These are phyloP conservation scores for Sialia sialis DNA, from an alignment of 2,113 vertebrate genomes.

Conservation along the genomic window DNA sequence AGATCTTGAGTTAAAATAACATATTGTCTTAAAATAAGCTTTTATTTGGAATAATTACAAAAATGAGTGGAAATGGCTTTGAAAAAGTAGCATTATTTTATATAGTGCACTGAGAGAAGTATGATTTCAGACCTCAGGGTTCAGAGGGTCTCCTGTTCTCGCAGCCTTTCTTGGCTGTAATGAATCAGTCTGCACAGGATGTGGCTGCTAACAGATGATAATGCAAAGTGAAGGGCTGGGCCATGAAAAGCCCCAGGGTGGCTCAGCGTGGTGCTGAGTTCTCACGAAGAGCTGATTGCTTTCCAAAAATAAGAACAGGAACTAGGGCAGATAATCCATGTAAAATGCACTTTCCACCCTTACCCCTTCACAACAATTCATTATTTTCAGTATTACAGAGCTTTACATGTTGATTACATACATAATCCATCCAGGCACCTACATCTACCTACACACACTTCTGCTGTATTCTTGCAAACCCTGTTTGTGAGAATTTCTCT, in stretches of 20 bases:
- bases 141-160: conserved; percentile 34
- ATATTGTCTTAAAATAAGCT: background rate
- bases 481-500: background rate
- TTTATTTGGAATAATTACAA: background rate
- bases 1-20: background rate
- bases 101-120: background rate
- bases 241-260: conserved; percentile 62
- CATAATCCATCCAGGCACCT: background rate
- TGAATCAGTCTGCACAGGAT: conserved; percentile 63
- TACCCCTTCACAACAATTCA: conserved; percentile 6
- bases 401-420: background rate
- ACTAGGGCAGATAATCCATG: conserved; percentile 57
- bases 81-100: background rate
- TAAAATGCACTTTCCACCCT: conserved; percentile 54
- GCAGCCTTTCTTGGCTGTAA: conserved; percentile 15
- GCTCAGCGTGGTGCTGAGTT: conserved; percentile 55
- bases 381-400: conserved; percentile 8
- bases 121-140: conserved; percentile 7
- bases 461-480: background rate
- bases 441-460: background rate
- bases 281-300: conserved; percentile 67
- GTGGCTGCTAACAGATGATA: conserved; percentile 66
- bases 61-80: background rate
- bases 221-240: conserved; percentile 64
- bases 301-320: conserved; percentile 67